Evolutionary conservation across 1,140 invertebrate genomes (phyloP).

Genomic region (Hyphantria cunea): DNA sequence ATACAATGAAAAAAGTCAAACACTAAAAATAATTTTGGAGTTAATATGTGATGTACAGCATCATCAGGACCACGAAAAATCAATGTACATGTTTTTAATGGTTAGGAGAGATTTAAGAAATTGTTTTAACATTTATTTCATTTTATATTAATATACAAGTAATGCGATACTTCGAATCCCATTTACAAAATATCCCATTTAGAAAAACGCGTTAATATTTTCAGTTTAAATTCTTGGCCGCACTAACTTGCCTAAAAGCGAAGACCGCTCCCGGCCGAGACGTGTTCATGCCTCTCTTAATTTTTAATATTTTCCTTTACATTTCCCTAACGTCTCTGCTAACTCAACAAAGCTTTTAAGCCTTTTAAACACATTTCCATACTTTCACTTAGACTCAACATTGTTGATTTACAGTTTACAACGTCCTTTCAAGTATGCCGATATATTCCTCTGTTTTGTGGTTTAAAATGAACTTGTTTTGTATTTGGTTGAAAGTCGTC

Average conservation of each 20-base stretch:
- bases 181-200: not conserved
- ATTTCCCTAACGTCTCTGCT: conserved; percentile 23
- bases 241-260: not conserved
- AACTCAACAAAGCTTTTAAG: conserved; percentile 29
- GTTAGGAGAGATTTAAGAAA: too few relatives aligned
- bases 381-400: conserved; percentile 9
- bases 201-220: not conserved
- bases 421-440: not conserved
- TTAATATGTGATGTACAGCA: conserved; percentile 1
- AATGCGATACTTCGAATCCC: too few relatives aligned
- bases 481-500: not conserved
- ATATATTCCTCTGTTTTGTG: not conserved
- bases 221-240: not conserved
- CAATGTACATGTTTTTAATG: too few relatives aligned
- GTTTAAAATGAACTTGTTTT: conserved; percentile 3
- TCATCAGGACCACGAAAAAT: too few relatives aligned
- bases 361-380: conserved; percentile 27
- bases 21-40: conserved; percentile 30
- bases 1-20: conserved; percentile 35
- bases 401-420: conserved; percentile 2
- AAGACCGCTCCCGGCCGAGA: conserved; percentile 5
- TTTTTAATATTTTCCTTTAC: conserved; percentile 24
- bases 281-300: conserved; percentile 10
- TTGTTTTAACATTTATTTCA: too few relatives aligned
- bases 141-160: too few relatives aligned